Base-by-base conservation (phyloP, 2,797 vertebrate genomes). In the Buceros bicornis region DNA sequence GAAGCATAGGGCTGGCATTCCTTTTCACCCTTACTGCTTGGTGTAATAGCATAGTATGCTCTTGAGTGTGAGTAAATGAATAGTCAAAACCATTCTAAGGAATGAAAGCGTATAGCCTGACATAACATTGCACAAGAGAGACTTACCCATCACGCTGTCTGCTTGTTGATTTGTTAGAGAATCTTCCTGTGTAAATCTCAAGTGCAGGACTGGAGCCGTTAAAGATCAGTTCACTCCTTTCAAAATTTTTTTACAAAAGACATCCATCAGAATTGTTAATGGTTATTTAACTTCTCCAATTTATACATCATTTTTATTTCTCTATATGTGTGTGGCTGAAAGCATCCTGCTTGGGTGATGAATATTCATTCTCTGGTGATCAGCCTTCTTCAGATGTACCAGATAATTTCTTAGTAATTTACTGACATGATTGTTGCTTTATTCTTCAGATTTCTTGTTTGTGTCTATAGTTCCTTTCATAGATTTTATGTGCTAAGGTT, bases 361-460 rank as follows among this genome's bases (percentile, higher is more conserved):
- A 79, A 69, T 43, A 8, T 6, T 73, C 26, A 50, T 70, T 93
- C 82, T 89, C 31, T 89, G 42, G 45, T 71, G 40, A 90, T 87
- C 56, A 73, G 7, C 47, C 53, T 87, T 53, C 33, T 85, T 93
- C 37, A 67, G 61, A 67, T 37, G 10, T 71, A 60, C 31, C 51
- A 77, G 79, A 67, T 31, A 87, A 67, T 89, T 93, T 94, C 48
- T 93, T 53, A 71, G 29, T 74, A 57, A 80, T 89, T 91, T 91
- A 67, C 60, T 80, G 71, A 85, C 35, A 47, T 19, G 29, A 42
- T 61, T 40, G 74, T 78, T 77, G n/a, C 67, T 89, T 95, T 95
- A 84, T 82, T 94, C 53, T 78, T 87, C 50, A 80, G 16, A 67
- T 58, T 94, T 93, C 74, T 82, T 94, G 77, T 70, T 87, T 91